Evolutionary conservation across 2,797 vertebrate species (phyloP).

Genomic region (Diglossa cyanea): DNA sequence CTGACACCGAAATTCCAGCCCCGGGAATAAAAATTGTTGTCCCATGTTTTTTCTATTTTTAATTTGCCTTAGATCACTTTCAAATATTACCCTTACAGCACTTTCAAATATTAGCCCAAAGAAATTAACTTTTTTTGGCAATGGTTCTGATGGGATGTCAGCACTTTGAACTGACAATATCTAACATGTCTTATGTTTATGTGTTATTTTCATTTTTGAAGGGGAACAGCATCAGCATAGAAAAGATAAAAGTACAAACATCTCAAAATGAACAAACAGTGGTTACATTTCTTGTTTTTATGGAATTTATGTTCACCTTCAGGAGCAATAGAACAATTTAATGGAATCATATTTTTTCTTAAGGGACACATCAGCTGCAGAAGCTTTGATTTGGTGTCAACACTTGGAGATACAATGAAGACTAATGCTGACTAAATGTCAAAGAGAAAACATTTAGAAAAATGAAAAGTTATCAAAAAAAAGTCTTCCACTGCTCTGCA

Average conservation of each 20-base stretch:
- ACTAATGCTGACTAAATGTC: constrained; percentile 75
- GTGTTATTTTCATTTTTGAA: constrained; percentile 8
- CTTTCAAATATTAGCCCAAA: neutral
- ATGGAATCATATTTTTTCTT: constrained; percentile 74
- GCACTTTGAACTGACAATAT: neutral
- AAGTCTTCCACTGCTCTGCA: neutral
- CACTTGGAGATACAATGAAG: constrained; percentile 74
- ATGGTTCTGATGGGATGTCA: neutral
- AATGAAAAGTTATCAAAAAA: constrained; percentile 31
- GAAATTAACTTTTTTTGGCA: neutral
- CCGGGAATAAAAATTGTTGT: neutral
- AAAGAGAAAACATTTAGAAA: constrained; percentile 56
- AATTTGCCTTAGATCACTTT: neutral
- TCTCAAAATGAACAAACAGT: constrained; percentile 6
- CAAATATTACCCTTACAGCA: neutral
- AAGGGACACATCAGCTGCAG: constrained; percentile 50
- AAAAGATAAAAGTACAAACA: neutral
- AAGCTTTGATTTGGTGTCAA: constrained; percentile 77
- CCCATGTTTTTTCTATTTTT: neutral
- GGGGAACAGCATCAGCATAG: neutral
- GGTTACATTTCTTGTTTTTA: constrained; percentile 8
- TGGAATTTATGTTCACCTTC: constrained; percentile 72
- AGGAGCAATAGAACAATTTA: constrained; percentile 66
- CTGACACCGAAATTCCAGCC: neutral
- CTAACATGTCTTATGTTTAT: neutral